Conservation (phyloP, 2,797 vertebrate genomes). For the Siniperca obscura region DNA sequence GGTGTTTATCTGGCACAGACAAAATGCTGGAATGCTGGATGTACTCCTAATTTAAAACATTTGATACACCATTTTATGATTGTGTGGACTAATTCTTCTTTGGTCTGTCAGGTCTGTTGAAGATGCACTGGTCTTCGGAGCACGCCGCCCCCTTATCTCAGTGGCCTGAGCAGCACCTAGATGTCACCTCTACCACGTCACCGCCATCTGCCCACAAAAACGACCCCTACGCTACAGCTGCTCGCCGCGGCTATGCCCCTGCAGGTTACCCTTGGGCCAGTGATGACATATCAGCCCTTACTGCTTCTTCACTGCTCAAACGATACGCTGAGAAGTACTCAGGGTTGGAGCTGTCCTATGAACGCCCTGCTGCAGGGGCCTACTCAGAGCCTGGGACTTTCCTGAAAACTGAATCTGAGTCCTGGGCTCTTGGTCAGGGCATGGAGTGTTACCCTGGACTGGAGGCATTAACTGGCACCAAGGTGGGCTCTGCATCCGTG, state of each 20-base stretch:
- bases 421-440: slow-evolving; percentile 88
- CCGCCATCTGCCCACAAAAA: slow-evolving; percentile 91
- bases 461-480: slow-evolving; percentile 85
- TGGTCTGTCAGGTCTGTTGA: slow-evolving; percentile 88
- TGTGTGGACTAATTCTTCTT: slow-evolving; percentile 27
- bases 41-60: background rate
- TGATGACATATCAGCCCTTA: slow-evolving; percentile 96
- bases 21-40: background rate
- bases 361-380: slow-evolving; percentile 84
- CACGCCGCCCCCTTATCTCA: slow-evolving; percentile 94
- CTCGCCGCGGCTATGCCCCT: slow-evolving; percentile 88
- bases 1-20: background rate
- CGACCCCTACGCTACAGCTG: slow-evolving; percentile 86
- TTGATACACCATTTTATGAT: background rate
- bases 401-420: slow-evolving; percentile 90
- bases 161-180: slow-evolving; percentile 98
- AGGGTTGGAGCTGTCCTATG: slow-evolving; percentile 90
- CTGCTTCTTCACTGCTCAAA: slow-evolving; percentile 95
- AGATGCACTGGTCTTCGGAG: slow-evolving; percentile 99
- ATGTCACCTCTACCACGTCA: slow-evolving; percentile 95
- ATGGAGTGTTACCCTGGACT: slow-evolving; percentile 87
- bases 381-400: slow-evolving; percentile 88
- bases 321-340: slow-evolving; percentile 98
- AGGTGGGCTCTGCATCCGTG: slow-evolving; percentile 81
- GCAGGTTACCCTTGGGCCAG: slow-evolving; percentile 94